These are phyloP conservation scores for Cotesia congregata DNA, from an alignment of 2,888 invertebrate species.

Conservation along the genomic window DNA sequence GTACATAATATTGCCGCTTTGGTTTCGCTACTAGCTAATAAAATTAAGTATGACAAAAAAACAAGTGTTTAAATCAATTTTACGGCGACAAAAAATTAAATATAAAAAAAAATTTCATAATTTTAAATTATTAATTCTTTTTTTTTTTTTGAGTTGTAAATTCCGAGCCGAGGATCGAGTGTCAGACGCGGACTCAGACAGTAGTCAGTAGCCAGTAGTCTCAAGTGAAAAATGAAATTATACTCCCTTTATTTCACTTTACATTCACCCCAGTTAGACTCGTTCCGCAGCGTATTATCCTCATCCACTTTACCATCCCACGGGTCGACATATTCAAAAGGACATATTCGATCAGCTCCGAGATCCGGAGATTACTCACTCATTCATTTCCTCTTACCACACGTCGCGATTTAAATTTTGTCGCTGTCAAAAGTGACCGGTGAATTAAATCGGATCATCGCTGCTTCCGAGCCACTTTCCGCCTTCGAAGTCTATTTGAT, in stretches of 20 bases:
- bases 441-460: slow-evolving; percentile 61
- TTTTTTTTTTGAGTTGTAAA: too few relatives aligned
- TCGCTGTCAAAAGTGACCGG: slow-evolving; percentile 67
- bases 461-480: slow-evolving; percentile 35
- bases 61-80: not conserved
- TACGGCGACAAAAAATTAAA: slow-evolving; percentile 2
- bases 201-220: slow-evolving; percentile 34
- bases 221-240: slow-evolving; percentile 66
- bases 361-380: slow-evolving; percentile 23
- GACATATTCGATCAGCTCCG: slow-evolving; percentile 54
- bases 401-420: slow-evolving; percentile 64
- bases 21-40: slow-evolving; percentile 12
- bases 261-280: slow-evolving; percentile 66
- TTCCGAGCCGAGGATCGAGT: not conserved
- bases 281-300: slow-evolving; percentile 64
- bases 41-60: slow-evolving; percentile 24
- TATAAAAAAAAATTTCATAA: too few relatives aligned
- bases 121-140: too few relatives aligned
- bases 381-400: slow-evolving; percentile 51
- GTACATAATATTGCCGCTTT: too few relatives aligned
- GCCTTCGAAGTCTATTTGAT: slow-evolving; percentile 7
- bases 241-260: slow-evolving; percentile 62
- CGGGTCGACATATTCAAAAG: slow-evolving; percentile 51
- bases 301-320: slow-evolving; percentile 63
- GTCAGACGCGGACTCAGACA: not conserved